Evolutionary conservation across 2,888 invertebrate genomes (phyloP).

Genomic region (Harpalus rufipes): DNA sequence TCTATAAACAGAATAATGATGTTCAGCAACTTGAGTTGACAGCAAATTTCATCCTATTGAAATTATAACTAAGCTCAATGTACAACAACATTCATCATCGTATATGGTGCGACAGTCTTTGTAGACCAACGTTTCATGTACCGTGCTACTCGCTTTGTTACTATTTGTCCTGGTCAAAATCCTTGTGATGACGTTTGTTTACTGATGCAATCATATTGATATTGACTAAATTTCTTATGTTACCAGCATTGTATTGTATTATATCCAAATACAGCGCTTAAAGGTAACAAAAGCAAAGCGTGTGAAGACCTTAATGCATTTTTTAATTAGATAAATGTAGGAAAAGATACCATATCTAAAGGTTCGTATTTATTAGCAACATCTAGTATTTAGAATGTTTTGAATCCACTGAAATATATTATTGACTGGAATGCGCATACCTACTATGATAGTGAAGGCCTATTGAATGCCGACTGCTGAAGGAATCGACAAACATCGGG

Average conservation of each 20-base stretch:
- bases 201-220: neutral
- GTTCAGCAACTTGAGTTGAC: slow-evolving; percentile 1
- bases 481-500: too few species aligned
- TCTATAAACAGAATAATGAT: neutral
- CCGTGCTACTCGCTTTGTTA: neutral
- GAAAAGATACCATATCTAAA: too few species aligned
- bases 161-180: neutral
- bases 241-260: neutral
- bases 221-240: neutral
- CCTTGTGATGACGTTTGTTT: neutral
- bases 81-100: slow-evolving; percentile 1
- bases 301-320: too few species aligned
- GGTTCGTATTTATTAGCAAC: too few species aligned
- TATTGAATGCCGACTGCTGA: too few species aligned
- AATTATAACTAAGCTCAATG: slow-evolving; percentile 3
- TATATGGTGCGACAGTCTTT: neutral
- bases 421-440: too few species aligned
- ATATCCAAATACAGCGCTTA: neutral
- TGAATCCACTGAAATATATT: too few species aligned
- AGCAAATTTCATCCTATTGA: slow-evolving; percentile 2
- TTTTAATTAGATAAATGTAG: too few species aligned
- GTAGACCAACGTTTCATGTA: neutral
- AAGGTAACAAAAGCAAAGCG: too few species aligned
- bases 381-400: too few species aligned
- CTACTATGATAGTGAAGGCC: too few species aligned